Percentiles rank a stretch among this genome's conserved stretches.
Evolutionary conservation across 2,888 invertebrate species (phyloP).

Genomic region (Lysandra coridon): DNA sequence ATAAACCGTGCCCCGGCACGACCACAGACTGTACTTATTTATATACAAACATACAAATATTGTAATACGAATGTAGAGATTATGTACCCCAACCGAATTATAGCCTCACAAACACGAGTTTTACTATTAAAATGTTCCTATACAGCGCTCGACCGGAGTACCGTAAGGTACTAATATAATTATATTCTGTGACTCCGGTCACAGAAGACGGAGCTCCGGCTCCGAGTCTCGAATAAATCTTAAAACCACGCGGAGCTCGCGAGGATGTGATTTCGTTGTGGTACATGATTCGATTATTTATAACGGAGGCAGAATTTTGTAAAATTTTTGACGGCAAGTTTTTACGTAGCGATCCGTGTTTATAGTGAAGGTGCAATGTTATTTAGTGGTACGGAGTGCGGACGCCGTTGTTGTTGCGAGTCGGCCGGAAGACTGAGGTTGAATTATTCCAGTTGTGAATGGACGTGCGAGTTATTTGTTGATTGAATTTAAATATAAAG

Average conservation of each 20-base stretch:
- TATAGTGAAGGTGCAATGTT: conserved; percentile 76
- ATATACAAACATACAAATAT: conserved; percentile 21
- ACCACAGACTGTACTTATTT: conserved; percentile 28
- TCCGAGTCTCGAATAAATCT: not conserved
- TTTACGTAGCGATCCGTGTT: conserved; percentile 65
- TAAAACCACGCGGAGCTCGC: not conserved
- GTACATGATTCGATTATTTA: conserved; percentile 9
- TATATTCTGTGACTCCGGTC: too few species aligned
- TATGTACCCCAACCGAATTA: conserved; percentile 14
- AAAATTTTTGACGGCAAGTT: conserved; percentile 62
- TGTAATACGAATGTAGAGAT: conserved; percentile 18
- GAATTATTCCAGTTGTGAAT: conserved; percentile 75
- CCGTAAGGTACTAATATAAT: too few species aligned
- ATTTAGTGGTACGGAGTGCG: conserved; percentile 57
- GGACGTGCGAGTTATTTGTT: conserved; percentile 79
- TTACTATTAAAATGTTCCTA: not conserved
- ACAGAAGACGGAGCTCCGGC: too few species aligned
- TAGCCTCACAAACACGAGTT: not conserved
- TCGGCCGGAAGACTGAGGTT: conserved; percentile 78
- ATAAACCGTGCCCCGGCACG: not conserved
- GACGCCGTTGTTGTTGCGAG: conserved; percentile 60
- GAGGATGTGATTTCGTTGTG: not conserved
- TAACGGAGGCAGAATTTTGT: conserved; percentile 8
- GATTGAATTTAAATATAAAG: conserved; percentile 80
- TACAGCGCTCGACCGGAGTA: not conserved